phyloP scores from a whole-genome alignment of 1,140 invertebrate genomes.

The Conus ventricosus region DNA sequence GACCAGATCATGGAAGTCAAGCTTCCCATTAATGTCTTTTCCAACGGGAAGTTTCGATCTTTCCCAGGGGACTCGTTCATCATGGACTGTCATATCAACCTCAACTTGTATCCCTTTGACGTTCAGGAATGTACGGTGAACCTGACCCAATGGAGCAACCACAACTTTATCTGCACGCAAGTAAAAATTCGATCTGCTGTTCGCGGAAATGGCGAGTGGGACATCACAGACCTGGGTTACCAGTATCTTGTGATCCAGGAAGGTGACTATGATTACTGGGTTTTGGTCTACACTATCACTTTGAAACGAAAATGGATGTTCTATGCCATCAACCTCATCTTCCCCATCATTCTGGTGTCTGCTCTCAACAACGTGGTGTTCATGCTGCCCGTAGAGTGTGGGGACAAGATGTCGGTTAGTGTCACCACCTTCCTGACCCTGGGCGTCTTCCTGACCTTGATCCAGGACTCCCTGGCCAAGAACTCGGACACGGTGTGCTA shows the following conservation, averaged over 20 bases:
- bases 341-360: constrained; percentile 40
- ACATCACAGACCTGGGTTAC: neutral
- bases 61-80: neutral
- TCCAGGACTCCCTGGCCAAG: constrained; percentile 41
- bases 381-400: constrained; percentile 44
- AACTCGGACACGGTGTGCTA: constrained; percentile 38
- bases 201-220: neutral
- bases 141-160: constrained; percentile 96
- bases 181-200: neutral
- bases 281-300: constrained; percentile 19
- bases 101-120: constrained; percentile 84
- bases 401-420: constrained; percentile 45
- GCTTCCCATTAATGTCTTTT: neutral
- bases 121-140: constrained; percentile 96
- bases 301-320: constrained; percentile 35
- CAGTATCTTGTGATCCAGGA: neutral
- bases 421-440: constrained; percentile 46
- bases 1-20: constrained; percentile 14
- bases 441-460: constrained; percentile 44
- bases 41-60: neutral
- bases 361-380: constrained; percentile 43
- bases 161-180: neutral
- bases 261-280: neutral
- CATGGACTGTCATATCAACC: constrained; percentile 88
- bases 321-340: constrained; percentile 37